Percentiles rank a stretch among this genome's conserved stretches.
phyloP scores from a whole-genome alignment of 2,888 invertebrate species.

The Sinhomidia bicolor region DNA sequence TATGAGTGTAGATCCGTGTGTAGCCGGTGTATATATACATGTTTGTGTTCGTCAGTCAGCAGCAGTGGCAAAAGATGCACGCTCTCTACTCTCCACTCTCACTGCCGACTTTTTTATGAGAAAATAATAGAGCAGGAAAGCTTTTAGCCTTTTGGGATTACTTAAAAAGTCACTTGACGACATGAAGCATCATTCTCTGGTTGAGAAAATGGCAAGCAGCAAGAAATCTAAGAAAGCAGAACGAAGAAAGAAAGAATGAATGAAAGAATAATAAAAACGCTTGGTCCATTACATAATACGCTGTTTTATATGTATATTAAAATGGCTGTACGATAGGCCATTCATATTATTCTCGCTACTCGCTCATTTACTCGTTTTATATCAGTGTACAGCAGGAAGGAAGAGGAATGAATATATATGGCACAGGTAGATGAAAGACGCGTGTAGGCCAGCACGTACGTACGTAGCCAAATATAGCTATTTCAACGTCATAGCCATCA shows the following conservation, averaged over 20 bases:
- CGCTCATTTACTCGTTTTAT: background rate
- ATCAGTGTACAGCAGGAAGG: background rate
- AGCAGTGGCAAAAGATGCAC: background rate
- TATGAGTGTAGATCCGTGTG: conserved; percentile 18
- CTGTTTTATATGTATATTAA: conserved; percentile 49
- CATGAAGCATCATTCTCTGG: conserved; percentile 55
- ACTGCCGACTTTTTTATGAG: conserved; percentile 62
- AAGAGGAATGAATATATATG: too few relatives aligned
- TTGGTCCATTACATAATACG: conserved; percentile 48
- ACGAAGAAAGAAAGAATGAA: background rate
- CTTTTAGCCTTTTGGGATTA: conserved; percentile 73
- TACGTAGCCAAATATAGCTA: background rate
- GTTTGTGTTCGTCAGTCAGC: background rate
- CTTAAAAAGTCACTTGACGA: conserved; percentile 73
- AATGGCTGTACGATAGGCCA: background rate
- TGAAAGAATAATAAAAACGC: background rate
- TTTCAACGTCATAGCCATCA: background rate
- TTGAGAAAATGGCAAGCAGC: conserved; percentile 7
- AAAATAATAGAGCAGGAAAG: conserved; percentile 69
- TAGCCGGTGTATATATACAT: background rate
- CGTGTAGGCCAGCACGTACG: background rate
- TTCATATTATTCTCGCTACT: conserved; percentile 27
- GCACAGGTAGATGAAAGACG: background rate
- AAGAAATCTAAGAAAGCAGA: background rate
- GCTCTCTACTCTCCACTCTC: background rate